Evolutionary conservation across 2,797 vertebrate genomes (phyloP).

Genomic region (Phoeniculus purpureus): DNA sequence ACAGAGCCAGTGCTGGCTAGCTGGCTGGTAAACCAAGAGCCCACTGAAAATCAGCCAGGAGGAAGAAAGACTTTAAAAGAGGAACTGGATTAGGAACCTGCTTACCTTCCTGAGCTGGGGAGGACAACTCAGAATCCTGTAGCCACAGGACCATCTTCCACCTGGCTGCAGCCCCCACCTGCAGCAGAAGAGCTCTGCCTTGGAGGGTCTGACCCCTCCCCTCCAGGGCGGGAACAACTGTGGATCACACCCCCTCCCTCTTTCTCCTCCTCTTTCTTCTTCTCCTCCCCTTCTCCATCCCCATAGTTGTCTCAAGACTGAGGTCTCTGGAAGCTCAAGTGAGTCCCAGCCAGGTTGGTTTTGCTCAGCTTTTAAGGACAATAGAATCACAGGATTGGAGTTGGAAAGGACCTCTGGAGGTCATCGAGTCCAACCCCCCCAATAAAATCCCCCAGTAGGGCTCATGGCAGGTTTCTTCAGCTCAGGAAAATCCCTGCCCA

Average conservation of each 20-base stretch:
- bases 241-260: accelerated
- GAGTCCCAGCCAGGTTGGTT: not conserved
- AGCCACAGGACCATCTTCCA: not conserved
- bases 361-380: not conserved
- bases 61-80: not conserved
- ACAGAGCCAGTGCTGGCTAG: not conserved
- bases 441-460: not conserved
- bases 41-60: not conserved
- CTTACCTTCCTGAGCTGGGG: not conserved
- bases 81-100: not conserved
- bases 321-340: not conserved
- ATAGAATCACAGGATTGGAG: no score
- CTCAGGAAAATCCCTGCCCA: not conserved
- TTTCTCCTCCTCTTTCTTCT: not conserved
- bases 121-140: not conserved
- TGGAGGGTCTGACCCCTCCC: not conserved
- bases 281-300: not conserved
- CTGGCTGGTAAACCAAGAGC: not conserved
- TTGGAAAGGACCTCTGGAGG: no score
- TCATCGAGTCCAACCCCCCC: no score
- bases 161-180: not conserved
- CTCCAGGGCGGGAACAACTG: not conserved
- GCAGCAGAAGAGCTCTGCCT: not conserved
- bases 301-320: not conserved
- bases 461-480: not conserved